Evolutionary conservation across 1,140 invertebrate genomes (phyloP).

Genomic region (Drosophila biarmipes): DNA sequence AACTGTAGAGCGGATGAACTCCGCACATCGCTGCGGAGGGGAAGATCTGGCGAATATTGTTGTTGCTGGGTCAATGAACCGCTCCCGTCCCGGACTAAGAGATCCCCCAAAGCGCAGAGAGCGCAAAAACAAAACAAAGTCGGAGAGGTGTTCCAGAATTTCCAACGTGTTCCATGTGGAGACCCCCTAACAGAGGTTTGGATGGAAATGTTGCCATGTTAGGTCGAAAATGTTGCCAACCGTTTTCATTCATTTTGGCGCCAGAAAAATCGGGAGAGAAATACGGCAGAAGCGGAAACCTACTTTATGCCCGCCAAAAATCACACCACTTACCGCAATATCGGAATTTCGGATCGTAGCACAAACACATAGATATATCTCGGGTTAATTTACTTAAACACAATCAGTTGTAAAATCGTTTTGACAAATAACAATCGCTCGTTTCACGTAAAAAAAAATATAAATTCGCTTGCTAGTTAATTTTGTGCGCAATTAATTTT

Average conservation of each 20-base stretch:
- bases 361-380: constrained; percentile 56
- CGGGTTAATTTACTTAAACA: constrained; percentile 46
- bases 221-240: constrained; percentile 6
- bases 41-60: constrained; percentile 48
- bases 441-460: constrained; percentile 61
- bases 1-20: constrained; percentile 44
- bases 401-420: constrained; percentile 68
- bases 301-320: constrained; percentile 56
- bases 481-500: constrained; percentile 62
- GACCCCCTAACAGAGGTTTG: background rate
- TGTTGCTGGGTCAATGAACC: constrained; percentile 74
- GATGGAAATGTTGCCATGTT: background rate
- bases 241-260: constrained; percentile 51
- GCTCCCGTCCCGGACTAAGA: constrained; percentile 12
- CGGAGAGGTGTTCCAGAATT: background rate
- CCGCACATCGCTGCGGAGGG: constrained; percentile 12
- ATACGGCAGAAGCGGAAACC: constrained; percentile 5
- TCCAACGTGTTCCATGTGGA: background rate
- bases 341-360: constrained; percentile 26
- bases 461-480: constrained; percentile 25
- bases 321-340: constrained; percentile 58
- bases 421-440: constrained; percentile 51
- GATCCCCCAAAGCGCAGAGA: background rate
- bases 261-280: constrained; percentile 37
- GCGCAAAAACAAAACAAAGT: constrained; percentile 50